Conservation (phyloP, 2,113 vertebrate genomes). For the Paradoxurus hermaphroditus region DNA sequence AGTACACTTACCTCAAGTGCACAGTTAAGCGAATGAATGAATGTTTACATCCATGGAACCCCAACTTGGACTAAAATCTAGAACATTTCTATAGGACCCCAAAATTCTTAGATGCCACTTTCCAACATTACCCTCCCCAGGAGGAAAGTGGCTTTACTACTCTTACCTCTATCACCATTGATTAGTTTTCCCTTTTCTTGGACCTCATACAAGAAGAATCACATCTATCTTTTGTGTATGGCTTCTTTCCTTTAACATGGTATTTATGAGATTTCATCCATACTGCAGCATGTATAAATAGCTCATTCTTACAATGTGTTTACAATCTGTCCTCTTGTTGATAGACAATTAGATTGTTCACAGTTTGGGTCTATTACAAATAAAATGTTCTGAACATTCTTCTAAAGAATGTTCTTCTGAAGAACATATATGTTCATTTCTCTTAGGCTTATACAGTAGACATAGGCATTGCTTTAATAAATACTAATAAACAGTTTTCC, state of each 20-base stretch:
- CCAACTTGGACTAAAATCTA: not conserved
- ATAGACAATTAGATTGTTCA: not conserved
- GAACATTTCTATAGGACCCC: not conserved
- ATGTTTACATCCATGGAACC: not conserved
- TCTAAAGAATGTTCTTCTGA: not conserved
- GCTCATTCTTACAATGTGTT: not conserved
- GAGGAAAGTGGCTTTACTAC: not conserved
- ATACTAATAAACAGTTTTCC: conserved; percentile 8
- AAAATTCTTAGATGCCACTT: not conserved
- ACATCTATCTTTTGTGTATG: not conserved
- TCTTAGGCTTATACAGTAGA: not conserved
- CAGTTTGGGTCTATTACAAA: not conserved
- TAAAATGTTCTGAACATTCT: not conserved
- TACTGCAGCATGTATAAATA: not conserved
- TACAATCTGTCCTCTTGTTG: not conserved
- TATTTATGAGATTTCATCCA: not conserved
- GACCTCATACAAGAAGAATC: not conserved
- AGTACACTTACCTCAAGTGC: not conserved
- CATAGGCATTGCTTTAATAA: not conserved
- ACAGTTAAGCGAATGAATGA: not conserved
- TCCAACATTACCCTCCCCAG: not conserved
- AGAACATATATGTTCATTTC: not conserved
- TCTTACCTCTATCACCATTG: not conserved
- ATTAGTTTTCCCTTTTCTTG: not conserved
- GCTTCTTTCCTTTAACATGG: not conserved